Evolutionary conservation across 2,888 invertebrate species (phyloP).

Genomic region (Resseliella maxima): DNA sequence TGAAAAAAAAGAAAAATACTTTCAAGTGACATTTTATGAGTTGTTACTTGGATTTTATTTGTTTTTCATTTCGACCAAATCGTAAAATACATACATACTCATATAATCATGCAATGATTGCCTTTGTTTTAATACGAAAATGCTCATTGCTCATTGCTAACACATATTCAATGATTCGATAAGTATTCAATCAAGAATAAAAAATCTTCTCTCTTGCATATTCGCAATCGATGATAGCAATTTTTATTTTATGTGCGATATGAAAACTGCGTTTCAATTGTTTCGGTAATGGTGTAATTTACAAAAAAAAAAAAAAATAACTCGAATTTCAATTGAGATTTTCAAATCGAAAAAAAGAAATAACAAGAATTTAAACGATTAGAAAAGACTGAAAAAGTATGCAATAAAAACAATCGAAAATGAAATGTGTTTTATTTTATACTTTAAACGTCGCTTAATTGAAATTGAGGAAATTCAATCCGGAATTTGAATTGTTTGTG

Average conservation of each 20-base stretch:
- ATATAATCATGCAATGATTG: background rate
- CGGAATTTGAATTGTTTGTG: no score
- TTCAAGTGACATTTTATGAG: background rate
- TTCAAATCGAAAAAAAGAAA: no score
- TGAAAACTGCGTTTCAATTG: background rate
- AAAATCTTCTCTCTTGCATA: background rate
- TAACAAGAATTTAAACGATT: no score
- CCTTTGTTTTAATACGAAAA: background rate
- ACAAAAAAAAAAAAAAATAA: no score
- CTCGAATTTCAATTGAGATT: no score
- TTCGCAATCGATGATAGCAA: background rate
- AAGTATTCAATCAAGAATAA: background rate
- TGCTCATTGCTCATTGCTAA: background rate
- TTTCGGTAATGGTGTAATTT: background rate
- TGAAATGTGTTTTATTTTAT: no score
- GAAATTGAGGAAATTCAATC: no score
- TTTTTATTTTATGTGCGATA: background rate
- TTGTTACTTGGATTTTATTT: constrained; percentile 5
- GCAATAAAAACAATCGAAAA: no score
- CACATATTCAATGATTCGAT: background rate
- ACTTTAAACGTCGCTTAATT: no score
- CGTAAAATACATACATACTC: background rate
- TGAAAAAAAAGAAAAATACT: no score
- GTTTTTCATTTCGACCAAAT: background rate
- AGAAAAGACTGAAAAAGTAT: no score